A percentile compares a stretch with the other conserved stretches of the same genome.
These are phyloP conservation scores for Tribolium freemani DNA, from an alignment of 2,888 invertebrate genomes.

Conservation along the genomic window DNA sequence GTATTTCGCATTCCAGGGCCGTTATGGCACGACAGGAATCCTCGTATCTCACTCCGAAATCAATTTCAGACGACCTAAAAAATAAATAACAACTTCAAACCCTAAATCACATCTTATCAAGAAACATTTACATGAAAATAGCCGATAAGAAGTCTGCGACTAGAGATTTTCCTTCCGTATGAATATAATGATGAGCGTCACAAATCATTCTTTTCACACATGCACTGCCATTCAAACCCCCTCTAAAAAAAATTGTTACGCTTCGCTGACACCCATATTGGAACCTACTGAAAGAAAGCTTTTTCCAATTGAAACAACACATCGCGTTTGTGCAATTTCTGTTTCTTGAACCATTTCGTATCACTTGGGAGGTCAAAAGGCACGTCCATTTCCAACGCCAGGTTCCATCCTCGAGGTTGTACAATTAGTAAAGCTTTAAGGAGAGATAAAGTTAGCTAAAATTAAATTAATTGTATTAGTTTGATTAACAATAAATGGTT, in stretches of 20 bases:
- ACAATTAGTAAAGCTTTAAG: conserved; percentile 73
- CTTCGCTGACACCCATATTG: not conserved
- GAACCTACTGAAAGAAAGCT: conserved; percentile 47
- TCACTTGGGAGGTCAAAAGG: conserved; percentile 70
- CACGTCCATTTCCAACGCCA: conserved; percentile 73
- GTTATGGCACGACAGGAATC: conserved; percentile 45
- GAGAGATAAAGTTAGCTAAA: conserved; percentile 72
- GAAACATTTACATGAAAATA: conserved; percentile 72
- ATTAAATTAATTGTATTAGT: conserved; percentile 35
- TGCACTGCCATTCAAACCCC: conserved; percentile 74
- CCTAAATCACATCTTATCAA: conserved; percentile 4
- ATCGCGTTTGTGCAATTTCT: conserved; percentile 70
- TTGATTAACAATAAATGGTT: not conserved
- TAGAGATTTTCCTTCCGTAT: conserved; percentile 74
- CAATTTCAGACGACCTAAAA: conserved; percentile 41
- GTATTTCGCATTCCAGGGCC: conserved; percentile 48
- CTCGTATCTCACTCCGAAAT: conserved; percentile 39
- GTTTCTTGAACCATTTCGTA: conserved; percentile 64
- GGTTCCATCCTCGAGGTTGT: conserved; percentile 73
- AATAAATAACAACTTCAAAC: conserved; percentile 17
- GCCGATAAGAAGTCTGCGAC: conserved; percentile 77
- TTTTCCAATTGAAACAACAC: conserved; percentile 59
- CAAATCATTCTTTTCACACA: conserved; percentile 80
- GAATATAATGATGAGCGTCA: conserved; percentile 73
- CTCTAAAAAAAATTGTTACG: conserved; percentile 66